phyloP scores from a whole-genome alignment of 2,113 vertebrate genomes.

The Oreochromis aureus region DNA sequence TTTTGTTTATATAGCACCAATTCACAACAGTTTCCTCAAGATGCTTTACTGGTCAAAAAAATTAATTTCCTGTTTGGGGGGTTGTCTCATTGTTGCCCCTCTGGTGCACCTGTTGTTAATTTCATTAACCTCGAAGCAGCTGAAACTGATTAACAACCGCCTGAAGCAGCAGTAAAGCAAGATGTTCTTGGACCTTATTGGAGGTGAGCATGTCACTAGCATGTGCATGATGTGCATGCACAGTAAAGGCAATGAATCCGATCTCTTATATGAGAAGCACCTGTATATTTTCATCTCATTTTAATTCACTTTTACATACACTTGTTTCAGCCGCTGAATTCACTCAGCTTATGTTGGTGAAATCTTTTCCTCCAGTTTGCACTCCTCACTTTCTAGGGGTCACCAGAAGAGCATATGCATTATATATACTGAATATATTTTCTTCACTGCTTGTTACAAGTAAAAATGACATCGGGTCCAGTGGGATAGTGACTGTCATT shows the following conservation, averaged over 20 bases:
- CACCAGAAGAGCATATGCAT: not conserved
- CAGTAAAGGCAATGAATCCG: rapidly evolving
- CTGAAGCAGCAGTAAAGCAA: not conserved
- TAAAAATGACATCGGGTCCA: not conserved
- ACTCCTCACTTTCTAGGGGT: not conserved
- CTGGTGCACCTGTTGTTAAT: not conserved
- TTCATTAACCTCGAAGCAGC: not conserved
- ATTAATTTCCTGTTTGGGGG: not conserved
- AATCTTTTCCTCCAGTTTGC: not conserved
- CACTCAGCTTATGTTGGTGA: not conserved
- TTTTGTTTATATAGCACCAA: not conserved
- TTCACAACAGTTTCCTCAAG: not conserved
- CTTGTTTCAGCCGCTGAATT: not conserved
- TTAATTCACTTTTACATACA: not conserved
- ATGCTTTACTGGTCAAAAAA: not conserved
- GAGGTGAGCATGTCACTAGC: not conserved
- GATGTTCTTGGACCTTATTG: not conserved
- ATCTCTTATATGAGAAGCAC: not conserved
- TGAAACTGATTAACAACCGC: not conserved
- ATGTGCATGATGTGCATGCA: not conserved
- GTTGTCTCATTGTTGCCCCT: rapidly evolving
- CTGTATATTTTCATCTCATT: not conserved
- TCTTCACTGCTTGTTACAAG: not conserved
- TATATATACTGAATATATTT: not conserved
- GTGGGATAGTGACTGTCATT: not conserved